Evolutionary conservation across 2,113 vertebrate species (phyloP), one percentile per base, ranked within the genome.

Genomic region (Meleagris gallopavo): DNA sequence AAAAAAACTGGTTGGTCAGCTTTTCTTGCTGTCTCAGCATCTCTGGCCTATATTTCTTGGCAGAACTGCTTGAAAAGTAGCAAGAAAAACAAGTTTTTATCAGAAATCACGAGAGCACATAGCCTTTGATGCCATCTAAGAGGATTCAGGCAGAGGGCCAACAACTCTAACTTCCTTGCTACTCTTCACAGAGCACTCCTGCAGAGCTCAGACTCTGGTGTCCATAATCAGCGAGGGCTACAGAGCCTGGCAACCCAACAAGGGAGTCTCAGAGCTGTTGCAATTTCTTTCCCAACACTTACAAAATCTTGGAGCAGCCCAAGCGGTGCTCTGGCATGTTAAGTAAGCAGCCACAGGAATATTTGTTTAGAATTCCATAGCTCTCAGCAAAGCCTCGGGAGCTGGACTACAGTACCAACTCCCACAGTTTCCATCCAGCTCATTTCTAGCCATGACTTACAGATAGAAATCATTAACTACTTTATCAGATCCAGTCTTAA

Each of bases 131-230:
- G 17, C 19, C 40, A 61, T 55, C 24, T 41, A 32, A 61, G 46
- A 15, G 54, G 20, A 48, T 34, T 17, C 16, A 75, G 40, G 25
- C 3, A 1, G 40, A 40, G 12, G 24, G 34, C 17, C 34, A 91
- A 24, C 17, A 43, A 13, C 34, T 48, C 40, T 11, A 11, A 81
- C 18, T 64, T 32, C 57, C 65, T 40, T 17, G 6, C 10, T 86
- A 17, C 8, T 7, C 5, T n/a, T 20, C 2, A 0, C 12, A 58
- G 57, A 10, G 18, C 24, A 9, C 4, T 58, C n/a, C 27, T 58
- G 18, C 27, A 57, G 41, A 64, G 14, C 25, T 58, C 21, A 34
- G 22, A 11, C 32, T 12, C 7, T 27, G 27, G 36, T 52, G 10
- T 19, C 65, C 36, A 21, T 13, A 21, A 10, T 6, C 13, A 30